Conservation (phyloP, 2,113 vertebrate genomes). For the Triplophysa tibetana region DNA sequence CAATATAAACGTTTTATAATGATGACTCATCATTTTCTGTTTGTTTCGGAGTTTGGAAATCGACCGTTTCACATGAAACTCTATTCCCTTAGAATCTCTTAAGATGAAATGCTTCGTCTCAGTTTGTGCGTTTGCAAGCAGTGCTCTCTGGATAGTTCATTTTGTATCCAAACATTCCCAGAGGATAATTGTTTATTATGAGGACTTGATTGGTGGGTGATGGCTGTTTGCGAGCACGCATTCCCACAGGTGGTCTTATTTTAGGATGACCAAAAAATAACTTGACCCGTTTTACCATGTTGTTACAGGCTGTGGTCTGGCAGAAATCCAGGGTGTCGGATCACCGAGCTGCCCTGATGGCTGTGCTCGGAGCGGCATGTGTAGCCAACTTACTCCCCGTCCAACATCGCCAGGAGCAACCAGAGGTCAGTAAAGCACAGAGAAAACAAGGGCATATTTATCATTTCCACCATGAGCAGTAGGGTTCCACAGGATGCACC, state of each 20-base stretch:
- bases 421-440: slow-evolving; percentile 78
- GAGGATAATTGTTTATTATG: slow-evolving; percentile 44
- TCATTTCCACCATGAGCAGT: slow-evolving; percentile 11
- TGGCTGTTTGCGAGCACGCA: slow-evolving; percentile 64
- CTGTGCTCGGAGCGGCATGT: slow-evolving; percentile 82
- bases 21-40: not conserved
- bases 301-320: slow-evolving; percentile 89
- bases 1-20: not conserved
- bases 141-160: not conserved
- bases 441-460: slow-evolving; percentile 28
- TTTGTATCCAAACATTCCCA: slow-evolving; percentile 7
- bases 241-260: slow-evolving; percentile 64
- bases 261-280: slow-evolving; percentile 68
- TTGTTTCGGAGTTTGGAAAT: not conserved
- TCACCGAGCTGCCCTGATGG: slow-evolving; percentile 87
- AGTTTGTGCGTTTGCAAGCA: not conserved
- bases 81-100: no score
- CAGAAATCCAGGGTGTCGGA: slow-evolving; percentile 89
- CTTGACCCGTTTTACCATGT: slow-evolving; percentile 73
- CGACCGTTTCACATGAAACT: not conserved
- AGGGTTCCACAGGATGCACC: slow-evolving; percentile 10
- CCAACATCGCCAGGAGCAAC: slow-evolving; percentile 81
- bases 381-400: slow-evolving; percentile 84
- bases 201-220: slow-evolving; percentile 47
- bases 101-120: not conserved